Evolutionary conservation across 1,140 invertebrate genomes (phyloP).

Genomic region (Ephestia elutella): DNA sequence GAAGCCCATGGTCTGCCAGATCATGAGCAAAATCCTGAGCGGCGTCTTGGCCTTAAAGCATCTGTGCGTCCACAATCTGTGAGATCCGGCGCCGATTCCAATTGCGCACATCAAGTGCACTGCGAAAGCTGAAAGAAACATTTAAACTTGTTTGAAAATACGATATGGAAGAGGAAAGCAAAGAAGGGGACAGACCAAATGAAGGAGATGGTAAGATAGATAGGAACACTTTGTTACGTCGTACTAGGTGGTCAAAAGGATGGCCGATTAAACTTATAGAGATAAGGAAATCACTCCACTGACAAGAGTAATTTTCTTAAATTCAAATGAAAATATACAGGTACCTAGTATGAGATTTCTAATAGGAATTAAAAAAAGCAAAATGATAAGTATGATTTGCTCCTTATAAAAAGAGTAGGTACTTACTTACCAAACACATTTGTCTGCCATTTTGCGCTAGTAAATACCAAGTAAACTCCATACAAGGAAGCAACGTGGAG

Average conservation of each 20-base stretch:
- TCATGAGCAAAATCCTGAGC: slow-evolving; percentile 81
- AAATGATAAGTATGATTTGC: too few relatives aligned
- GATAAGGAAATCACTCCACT: too few relatives aligned
- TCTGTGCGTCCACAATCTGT: slow-evolving; percentile 91
- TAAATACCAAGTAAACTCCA: slow-evolving; percentile 81
- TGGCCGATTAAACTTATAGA: too few relatives aligned
- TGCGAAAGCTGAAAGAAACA: slow-evolving; percentile 74
- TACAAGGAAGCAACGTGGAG: slow-evolving; percentile 86
- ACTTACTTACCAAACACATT: slow-evolving; percentile 79
- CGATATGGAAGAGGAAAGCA: too few relatives aligned
- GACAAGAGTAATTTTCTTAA: not conserved
- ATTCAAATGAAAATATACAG: too few relatives aligned
- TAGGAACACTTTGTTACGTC: too few relatives aligned
- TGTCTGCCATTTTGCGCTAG: slow-evolving; percentile 81
- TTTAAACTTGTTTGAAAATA: too few relatives aligned
- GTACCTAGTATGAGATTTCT: too few relatives aligned
- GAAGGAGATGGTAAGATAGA: too few relatives aligned
- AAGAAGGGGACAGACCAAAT: too few relatives aligned
- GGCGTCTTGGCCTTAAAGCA: slow-evolving; percentile 91
- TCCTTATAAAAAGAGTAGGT: not conserved
- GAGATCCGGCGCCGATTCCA: slow-evolving; percentile 90
- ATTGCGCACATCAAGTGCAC: slow-evolving; percentile 79
- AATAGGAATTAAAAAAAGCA: too few relatives aligned
- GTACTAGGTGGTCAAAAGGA: too few relatives aligned
- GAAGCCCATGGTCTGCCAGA: slow-evolving; percentile 87